phyloP scores from a whole-genome alignment of 2,113 vertebrate species.

The Callipepla squamata region DNA sequence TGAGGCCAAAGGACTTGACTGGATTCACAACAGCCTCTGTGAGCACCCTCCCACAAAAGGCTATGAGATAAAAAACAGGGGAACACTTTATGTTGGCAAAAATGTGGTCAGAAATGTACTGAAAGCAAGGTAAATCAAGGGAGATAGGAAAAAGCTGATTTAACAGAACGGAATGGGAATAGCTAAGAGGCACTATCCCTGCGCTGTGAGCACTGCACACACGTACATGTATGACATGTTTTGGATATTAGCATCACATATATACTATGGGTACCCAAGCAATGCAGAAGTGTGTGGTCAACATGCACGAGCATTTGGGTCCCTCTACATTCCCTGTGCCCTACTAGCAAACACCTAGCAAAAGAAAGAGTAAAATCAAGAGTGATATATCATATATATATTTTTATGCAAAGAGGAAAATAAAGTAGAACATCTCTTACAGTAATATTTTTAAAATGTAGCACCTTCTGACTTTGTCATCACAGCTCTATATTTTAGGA shows the following conservation, averaged over 20 bases:
- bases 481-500: not conserved
- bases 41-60: not conserved
- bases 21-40: not conserved
- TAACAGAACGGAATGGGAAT: not conserved
- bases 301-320: rapidly evolving
- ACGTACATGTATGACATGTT: not conserved
- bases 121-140: not conserved
- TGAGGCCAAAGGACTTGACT: not conserved
- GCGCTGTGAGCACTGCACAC: not conserved
- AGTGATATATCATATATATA: not conserved
- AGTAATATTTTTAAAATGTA: not conserved
- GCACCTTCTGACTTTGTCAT: not conserved
- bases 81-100: not conserved
- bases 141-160: not conserved
- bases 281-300: not conserved
- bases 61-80: not conserved
- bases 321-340: not conserved
- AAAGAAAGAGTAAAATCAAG: not conserved
- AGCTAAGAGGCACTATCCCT: not conserved
- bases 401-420: not conserved
- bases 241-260: not conserved
- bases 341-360: not conserved
- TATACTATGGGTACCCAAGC: not conserved
- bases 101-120: not conserved
- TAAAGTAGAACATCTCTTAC: not conserved